Evolutionary conservation across 2,888 invertebrate genomes (phyloP).

Genomic region (Cataglyphis rosenhaueri): DNA sequence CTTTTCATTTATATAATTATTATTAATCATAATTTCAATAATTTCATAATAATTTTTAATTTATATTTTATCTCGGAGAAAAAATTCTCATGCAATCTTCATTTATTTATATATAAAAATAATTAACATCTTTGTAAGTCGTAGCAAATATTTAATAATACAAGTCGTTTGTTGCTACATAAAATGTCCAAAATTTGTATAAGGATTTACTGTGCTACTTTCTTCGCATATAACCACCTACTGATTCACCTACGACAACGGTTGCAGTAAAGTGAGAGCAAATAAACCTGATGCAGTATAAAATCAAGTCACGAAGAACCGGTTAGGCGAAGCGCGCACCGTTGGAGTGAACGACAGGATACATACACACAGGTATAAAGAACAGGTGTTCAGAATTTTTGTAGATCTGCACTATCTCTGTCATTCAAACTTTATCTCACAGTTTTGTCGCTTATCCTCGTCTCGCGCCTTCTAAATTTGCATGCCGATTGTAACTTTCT

Average conservation of each 20-base stretch:
- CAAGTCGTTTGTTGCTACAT: neutral
- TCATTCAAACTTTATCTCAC: neutral
- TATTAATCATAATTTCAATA: neutral
- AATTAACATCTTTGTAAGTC: neutral
- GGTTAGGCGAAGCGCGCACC: conserved; percentile 62
- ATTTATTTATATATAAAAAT: neutral
- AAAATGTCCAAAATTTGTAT: conserved; percentile 38
- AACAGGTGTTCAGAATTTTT: conserved; percentile 72
- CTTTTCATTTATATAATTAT: neutral
- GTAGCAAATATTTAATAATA: neutral
- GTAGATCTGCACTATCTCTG: conserved; percentile 12
- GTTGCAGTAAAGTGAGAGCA: conserved; percentile 42
- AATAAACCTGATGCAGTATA: conserved; percentile 59
- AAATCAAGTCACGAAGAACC: conserved; percentile 73
- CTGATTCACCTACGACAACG: conserved; percentile 53
- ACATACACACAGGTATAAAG: conserved; percentile 64
- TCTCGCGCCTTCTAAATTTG: neutral
- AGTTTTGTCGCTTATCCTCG: neutral
- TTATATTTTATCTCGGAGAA: neutral
- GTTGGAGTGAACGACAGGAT: conserved; percentile 49
- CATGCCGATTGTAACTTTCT: neutral
- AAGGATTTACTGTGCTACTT: conserved; percentile 62
- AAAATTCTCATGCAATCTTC: too few relatives aligned
- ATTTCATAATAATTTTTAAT: neutral
- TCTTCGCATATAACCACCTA: conserved; percentile 58